Percentiles rank a stretch among this genome's conserved stretches.
Conservation (phyloP, 92 coral and sea anemone species). For the Epizoanthus scotinus region DNA sequence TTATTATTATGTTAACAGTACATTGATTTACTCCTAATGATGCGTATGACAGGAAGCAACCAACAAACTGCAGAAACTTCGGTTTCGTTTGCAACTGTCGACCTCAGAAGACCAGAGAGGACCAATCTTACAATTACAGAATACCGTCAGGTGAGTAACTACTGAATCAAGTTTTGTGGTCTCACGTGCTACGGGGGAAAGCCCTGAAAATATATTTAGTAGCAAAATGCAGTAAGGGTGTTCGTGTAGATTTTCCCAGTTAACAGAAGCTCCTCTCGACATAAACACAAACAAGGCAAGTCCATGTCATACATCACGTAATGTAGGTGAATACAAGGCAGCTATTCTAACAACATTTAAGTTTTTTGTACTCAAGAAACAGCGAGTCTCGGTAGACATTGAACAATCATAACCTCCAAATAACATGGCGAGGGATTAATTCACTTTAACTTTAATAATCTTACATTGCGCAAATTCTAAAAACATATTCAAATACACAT, state of each 20-base stretch:
- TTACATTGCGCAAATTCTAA: too few species aligned
- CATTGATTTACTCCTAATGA: background rate
- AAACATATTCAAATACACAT: too few species aligned
- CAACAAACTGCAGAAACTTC: conserved; percentile 86
- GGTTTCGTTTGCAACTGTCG: conserved; percentile 90
- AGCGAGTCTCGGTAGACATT: background rate
- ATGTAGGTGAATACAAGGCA: background rate
- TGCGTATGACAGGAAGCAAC: conserved; percentile 73
- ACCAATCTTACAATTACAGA: conserved; percentile 82
- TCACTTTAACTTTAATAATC: too few species aligned
- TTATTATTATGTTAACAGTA: too few species aligned
- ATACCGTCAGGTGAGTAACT: conserved; percentile 70
- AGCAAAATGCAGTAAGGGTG: background rate
- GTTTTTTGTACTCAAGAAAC: background rate
- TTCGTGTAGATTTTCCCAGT: background rate
- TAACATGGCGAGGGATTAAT: too few species aligned
- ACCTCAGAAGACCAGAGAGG: conserved; percentile 89
- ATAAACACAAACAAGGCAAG: background rate
- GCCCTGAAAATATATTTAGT: background rate
- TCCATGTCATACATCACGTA: background rate
- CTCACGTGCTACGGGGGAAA: background rate
- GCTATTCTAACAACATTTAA: too few species aligned
- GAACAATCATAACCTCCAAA: too few species aligned
- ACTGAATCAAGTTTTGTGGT: background rate
- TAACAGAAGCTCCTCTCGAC: background rate